Percentiles rank a stretch among this genome's conserved stretches.
Conservation (phyloP, 2,113 vertebrate genomes). For the Salminus brasiliensis region DNA sequence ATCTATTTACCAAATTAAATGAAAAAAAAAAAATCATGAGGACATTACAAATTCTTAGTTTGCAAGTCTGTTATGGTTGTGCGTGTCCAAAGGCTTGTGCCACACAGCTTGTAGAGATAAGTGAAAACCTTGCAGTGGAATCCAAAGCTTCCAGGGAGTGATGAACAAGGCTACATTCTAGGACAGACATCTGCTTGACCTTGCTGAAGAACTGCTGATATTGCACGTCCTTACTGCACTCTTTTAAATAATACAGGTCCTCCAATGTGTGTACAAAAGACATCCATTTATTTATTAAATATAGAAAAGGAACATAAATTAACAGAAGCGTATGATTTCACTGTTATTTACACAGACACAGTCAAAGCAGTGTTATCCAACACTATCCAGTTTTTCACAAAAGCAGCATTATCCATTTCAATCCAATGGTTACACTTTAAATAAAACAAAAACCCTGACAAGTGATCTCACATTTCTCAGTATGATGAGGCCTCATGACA, state of each 20-base stretch:
- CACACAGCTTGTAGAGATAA: slow-evolving; percentile 4
- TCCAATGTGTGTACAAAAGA: neutral
- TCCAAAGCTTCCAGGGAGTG: slow-evolving; percentile 6
- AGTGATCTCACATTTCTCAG: no score
- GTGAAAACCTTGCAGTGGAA: slow-evolving; percentile 37
- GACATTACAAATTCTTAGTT: neutral
- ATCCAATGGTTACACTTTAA: neutral
- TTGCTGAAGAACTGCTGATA: slow-evolving; percentile 54
- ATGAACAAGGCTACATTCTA: slow-evolving; percentile 58
- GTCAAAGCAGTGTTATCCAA: neutral
- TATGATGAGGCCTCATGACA: no score
- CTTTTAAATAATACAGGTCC: neutral
- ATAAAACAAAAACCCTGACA: neutral
- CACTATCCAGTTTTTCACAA: neutral
- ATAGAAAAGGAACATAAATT: neutral
- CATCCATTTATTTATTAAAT: slow-evolving; percentile 21
- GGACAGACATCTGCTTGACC: slow-evolving; percentile 72
- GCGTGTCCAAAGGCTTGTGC: neutral
- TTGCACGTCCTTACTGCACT: neutral
- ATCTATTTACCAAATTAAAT: neutral
- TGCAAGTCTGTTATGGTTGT: neutral
- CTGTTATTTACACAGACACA: neutral
- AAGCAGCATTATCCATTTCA: neutral
- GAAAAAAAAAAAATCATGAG: neutral
- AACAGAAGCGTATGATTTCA: neutral